Evolutionary conservation across 1,140 invertebrate genomes (phyloP).

Genomic region (Magallana gigas): DNA sequence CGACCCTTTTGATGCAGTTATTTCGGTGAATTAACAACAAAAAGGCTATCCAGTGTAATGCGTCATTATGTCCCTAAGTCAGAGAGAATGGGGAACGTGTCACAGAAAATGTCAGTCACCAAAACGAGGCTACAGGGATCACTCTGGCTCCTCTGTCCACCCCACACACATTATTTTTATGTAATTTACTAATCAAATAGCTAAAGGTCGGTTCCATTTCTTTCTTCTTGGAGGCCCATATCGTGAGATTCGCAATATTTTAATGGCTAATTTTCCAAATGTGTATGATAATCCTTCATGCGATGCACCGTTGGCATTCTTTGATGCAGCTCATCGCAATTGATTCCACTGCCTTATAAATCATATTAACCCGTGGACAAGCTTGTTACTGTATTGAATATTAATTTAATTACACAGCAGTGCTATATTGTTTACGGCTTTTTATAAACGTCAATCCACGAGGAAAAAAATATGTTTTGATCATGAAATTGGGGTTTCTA

Average conservation of each 20-base stretch:
- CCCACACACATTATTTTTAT: not conserved
- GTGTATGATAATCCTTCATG: not conserved
- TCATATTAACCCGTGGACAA: slow-evolving; percentile 8
- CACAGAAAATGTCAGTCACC: slow-evolving; percentile 9
- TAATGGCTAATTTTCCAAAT: slow-evolving; percentile 1
- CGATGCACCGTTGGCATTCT: not conserved
- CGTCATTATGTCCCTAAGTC: not conserved
- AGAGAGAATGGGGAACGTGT: not conserved
- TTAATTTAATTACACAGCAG: slow-evolving; percentile 28
- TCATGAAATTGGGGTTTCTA: not conserved
- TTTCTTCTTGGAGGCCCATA: not conserved
- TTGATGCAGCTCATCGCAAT: slow-evolving; percentile 1
- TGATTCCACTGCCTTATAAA: slow-evolving; percentile 5
- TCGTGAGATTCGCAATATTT: not conserved
- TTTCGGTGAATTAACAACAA: not conserved
- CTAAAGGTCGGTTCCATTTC: not conserved
- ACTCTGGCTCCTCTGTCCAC: not conserved
- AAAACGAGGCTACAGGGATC: not conserved
- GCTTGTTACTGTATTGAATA: slow-evolving; percentile 22
- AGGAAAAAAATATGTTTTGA: slow-evolving; percentile 10
- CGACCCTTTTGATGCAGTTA: not conserved
- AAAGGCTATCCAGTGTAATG: not conserved
- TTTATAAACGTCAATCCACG: slow-evolving; percentile 1
- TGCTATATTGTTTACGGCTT: slow-evolving; percentile 2
- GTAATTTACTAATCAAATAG: slow-evolving; percentile 16